Conservation (phyloP, 2,113 vertebrate species). For the Herpetotheres cachinnans region DNA sequence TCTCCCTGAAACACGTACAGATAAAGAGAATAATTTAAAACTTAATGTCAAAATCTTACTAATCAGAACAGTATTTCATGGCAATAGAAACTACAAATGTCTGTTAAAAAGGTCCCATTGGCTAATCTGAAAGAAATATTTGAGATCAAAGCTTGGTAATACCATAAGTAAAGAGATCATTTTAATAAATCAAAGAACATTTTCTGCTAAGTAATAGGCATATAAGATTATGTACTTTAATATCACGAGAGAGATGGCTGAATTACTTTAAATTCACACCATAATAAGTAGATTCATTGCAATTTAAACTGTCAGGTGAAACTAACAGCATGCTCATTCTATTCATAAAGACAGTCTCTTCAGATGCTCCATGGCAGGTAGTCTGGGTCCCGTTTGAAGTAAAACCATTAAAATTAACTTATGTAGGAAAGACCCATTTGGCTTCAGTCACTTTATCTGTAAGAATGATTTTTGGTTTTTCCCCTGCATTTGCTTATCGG, state of each 20-base stretch:
- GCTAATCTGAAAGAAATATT: background rate
- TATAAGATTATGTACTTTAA: background rate
- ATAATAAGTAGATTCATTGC: background rate
- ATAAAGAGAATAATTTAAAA: background rate
- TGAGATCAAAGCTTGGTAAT: background rate
- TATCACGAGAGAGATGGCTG: background rate
- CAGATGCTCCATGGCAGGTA: background rate
- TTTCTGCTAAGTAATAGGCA: background rate
- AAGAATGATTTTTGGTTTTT: background rate
- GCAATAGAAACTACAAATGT: background rate
- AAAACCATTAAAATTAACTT: background rate
- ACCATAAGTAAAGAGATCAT: background rate
- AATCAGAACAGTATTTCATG: background rate
- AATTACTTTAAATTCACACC: background rate
- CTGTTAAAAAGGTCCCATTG: background rate
- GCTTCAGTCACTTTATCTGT: background rate
- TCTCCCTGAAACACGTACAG: slow-evolving; percentile 81
- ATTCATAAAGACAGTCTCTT: background rate
- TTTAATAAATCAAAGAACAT: background rate
- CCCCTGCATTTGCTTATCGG: background rate
- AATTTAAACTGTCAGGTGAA: background rate
- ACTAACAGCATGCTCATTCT: background rate
- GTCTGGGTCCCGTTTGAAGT: background rate
- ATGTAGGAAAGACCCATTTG: background rate
- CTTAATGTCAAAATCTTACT: background rate